These are phyloP conservation scores for Halisarca cf. caerulea DNA, from an alignment of 37 sponge, comb jelly and placozoan genomes.

Conservation along the genomic window DNA sequence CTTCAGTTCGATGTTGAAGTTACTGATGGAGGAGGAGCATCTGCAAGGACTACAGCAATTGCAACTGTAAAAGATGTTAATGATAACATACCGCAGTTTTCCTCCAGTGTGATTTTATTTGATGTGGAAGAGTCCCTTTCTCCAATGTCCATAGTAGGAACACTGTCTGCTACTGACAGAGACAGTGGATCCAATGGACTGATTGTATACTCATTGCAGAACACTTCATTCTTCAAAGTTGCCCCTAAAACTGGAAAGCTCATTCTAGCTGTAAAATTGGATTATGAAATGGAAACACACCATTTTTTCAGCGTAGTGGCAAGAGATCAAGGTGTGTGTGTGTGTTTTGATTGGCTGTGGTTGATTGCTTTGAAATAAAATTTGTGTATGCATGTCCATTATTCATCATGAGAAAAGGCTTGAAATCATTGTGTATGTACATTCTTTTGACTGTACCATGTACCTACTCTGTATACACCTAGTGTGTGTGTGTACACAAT, in stretches of 20 bases:
- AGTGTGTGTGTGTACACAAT: too few relatives aligned
- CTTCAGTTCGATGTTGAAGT: neutral
- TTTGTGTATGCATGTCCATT: too few relatives aligned
- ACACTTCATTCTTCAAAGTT: neutral
- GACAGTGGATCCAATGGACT: neutral
- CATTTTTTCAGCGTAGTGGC: neutral
- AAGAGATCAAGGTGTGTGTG: neutral
- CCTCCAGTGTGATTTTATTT: neutral
- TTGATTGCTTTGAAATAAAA: too few relatives aligned
- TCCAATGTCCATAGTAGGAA: neutral
- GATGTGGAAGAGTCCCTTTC: neutral
- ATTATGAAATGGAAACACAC: neutral
- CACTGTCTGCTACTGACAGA: neutral
- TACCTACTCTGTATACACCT: too few relatives aligned
- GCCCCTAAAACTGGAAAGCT: slow-evolving; percentile 1
- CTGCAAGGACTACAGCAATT: neutral
- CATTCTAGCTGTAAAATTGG: neutral
- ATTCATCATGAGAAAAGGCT: too few relatives aligned
- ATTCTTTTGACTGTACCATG: too few relatives aligned
- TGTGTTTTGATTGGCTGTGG: too few relatives aligned
- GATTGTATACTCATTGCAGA: slow-evolving; percentile 15
- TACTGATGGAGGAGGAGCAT: neutral
- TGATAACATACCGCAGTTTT: neutral
- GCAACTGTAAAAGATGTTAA: neutral
- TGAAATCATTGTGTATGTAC: too few relatives aligned